Evolutionary conservation across 2,888 invertebrate genomes (phyloP), one percentile per base, ranked within the genome.

Genomic region (Elysia crispata): DNA sequence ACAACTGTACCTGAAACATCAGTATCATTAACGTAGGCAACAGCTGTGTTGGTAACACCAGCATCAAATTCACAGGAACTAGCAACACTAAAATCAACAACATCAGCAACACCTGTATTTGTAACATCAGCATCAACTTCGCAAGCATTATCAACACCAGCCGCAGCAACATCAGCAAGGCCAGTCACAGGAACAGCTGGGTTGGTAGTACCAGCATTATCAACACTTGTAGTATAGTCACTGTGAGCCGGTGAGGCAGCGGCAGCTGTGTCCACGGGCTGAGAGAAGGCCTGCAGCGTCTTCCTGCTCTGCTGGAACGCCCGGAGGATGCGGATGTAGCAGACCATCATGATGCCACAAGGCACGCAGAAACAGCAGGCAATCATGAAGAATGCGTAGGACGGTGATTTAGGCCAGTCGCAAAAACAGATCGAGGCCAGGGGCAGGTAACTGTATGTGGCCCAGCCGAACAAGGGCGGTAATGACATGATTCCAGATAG

Each of bases 311-410:
- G 82, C 11, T 85, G 78, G 1, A 87, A 87, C 23, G 83, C 81
- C 60, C 80, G 78, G 23, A 87, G 83, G 8, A 90, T 89, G 31
- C 84, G 78, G 11, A 87, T 79, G 76, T 90, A 90, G 72, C 87
- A 89, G 41, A 88, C 83, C 0, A 87, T 84, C 90, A 90, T 90
- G 20, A 88, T 87, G 11, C 82, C 62, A 60, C 86, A 88, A 0
- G 90, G 90, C 25, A 87, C 86, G 15, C 89, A 88, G 77, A 90
- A 90, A 79, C 90, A 90, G 28, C 85, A 83, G 0, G 83, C 83
- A 8, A 90, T 87, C 90, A 90, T 90, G 82, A 90, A 90, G 83
- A 88, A 84, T 15, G 90, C 88, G 80, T 90, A 90, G 18, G 87
- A 85, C 57, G 83, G 76, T 18, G 87, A 85, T 54, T 85, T 83